Evolutionary conservation across 1,140 invertebrate genomes (phyloP).

Genomic region (Dermatophagoides farinae): DNA sequence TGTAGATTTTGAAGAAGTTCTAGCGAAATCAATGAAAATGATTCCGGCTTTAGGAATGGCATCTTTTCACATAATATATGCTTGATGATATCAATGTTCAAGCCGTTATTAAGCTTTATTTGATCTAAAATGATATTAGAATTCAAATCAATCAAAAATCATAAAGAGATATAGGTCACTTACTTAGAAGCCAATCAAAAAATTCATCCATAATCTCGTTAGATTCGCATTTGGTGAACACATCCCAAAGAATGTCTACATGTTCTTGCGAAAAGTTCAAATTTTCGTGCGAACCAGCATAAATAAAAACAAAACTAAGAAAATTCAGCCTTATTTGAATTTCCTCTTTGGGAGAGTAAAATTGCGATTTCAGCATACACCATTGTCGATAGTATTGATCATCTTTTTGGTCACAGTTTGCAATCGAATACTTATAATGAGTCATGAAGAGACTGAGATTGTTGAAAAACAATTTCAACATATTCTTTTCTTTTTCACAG

Average conservation of each 20-base stretch:
- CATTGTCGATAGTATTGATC: too few species aligned
- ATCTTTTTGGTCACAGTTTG: background rate
- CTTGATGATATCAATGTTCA: constrained; percentile 60
- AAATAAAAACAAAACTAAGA: constrained; percentile 74
- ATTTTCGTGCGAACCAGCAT: constrained; percentile 59
- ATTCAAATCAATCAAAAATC: background rate
- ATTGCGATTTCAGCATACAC: background rate
- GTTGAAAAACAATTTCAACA: constrained; percentile 80
- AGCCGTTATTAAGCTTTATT: constrained; percentile 61
- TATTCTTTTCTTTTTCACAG: constrained; percentile 66
- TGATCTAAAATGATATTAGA: constrained; percentile 31
- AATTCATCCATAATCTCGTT: constrained; percentile 64
- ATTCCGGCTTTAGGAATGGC: constrained; percentile 61
- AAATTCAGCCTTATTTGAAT: constrained; percentile 74
- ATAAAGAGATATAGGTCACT: background rate
- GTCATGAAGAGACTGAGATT: constrained; percentile 36
- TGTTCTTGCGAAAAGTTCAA: constrained; percentile 65
- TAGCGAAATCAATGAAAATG: constrained; percentile 71
- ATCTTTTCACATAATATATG: constrained; percentile 73
- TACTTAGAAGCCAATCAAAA: constrained; percentile 62
- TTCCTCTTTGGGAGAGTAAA: constrained; percentile 64
- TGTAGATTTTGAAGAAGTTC: constrained; percentile 75
- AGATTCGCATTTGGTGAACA: constrained; percentile 46
- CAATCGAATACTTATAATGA: background rate
- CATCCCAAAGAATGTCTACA: constrained; percentile 71